Base-by-base conservation (phyloP, 2,113 vertebrate genomes). In the Martes martes region DNA sequence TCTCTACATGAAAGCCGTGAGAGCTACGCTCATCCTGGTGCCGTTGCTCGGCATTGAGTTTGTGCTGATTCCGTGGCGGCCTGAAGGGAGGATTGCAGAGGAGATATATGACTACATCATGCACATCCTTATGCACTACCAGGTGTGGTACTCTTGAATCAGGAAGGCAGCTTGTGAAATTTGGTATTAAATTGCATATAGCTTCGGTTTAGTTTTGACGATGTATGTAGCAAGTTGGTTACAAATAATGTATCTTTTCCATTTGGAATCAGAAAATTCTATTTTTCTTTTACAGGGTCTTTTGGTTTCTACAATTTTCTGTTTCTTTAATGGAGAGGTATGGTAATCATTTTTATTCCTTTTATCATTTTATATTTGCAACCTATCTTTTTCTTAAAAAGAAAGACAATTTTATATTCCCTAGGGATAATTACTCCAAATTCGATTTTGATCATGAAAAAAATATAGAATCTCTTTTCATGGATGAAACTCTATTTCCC, bases 311-410 rank as follows among this genome's bases (percentile, higher is more conserved):
- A 99, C 99, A 26, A 99, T 99, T 98, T 99, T 99, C 99, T 99
- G 99, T 98, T 99, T 99, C 98, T 99, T 99, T 98, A 99, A 99
- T 73, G 99, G 99, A 96, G 99, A 99, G 99, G 99, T 99, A 99
- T 95, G 89, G 95, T 93, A n/a, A n/a, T 95, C 97, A 52, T 15
- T 78, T 93, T 23, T 95, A 65, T 81, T 94, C 4, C 14, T 91
- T 95, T 74, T 31, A 84, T 80, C 0, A 28, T 23, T 71, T 83
- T 55, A 31, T 92, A 87, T 92, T 74, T 76, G 31, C 61, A 59
- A 61, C 42, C 45, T 63, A 16, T 57, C 42, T 52, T 92, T 74
- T 82, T 24, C 28, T 21, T 76, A 19, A 47, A 65, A 71, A 69
- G 92, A 55, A 92, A 47, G 31, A 52, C 5, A 50, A 81, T 69